Evolutionary conservation across 2,888 invertebrate species (phyloP).

Genomic region (Hirtodrosophila duncani): DNA sequence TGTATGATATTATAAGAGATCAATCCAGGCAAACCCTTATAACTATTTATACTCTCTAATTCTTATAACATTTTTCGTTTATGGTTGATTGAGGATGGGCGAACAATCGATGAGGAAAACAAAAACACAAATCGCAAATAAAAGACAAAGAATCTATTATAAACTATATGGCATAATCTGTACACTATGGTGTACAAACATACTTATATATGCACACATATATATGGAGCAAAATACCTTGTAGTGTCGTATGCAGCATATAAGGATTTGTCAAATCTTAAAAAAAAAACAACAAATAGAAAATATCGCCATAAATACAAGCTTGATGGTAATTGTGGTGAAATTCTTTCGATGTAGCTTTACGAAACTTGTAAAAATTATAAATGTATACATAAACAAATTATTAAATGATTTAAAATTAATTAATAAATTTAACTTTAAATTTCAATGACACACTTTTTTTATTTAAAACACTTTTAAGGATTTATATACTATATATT

Average conservation of each 20-base stretch:
- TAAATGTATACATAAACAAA: constrained; percentile 68
- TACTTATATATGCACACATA: neutral
- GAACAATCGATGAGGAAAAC: too few relatives aligned
- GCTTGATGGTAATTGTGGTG: constrained; percentile 49
- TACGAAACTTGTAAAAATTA: constrained; percentile 70
- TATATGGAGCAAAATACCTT: neutral
- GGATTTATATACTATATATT: too few relatives aligned
- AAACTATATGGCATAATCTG: too few relatives aligned
- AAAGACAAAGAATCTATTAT: too few relatives aligned
- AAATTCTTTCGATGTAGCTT: constrained; percentile 58
- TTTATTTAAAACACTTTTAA: too few relatives aligned
- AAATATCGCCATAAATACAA: constrained; percentile 6
- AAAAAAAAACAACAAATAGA: constrained; percentile 11
- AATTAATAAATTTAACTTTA: constrained; percentile 61
- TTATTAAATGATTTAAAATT: constrained; percentile 59
- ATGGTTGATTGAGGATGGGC: constrained; percentile 1
- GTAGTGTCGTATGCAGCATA: constrained; percentile 15
- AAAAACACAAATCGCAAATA: neutral
- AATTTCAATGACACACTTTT: constrained; percentile 23
- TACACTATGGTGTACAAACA: too few relatives aligned
- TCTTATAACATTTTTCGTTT: too few relatives aligned
- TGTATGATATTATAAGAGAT: constrained; percentile 48
- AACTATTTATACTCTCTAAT: too few relatives aligned
- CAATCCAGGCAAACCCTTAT: constrained; percentile 18
- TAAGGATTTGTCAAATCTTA: constrained; percentile 20